These are phyloP conservation scores for Hydropsyche betteni DNA, from an alignment of 2,888 invertebrate species.

Conservation along the genomic window DNA sequence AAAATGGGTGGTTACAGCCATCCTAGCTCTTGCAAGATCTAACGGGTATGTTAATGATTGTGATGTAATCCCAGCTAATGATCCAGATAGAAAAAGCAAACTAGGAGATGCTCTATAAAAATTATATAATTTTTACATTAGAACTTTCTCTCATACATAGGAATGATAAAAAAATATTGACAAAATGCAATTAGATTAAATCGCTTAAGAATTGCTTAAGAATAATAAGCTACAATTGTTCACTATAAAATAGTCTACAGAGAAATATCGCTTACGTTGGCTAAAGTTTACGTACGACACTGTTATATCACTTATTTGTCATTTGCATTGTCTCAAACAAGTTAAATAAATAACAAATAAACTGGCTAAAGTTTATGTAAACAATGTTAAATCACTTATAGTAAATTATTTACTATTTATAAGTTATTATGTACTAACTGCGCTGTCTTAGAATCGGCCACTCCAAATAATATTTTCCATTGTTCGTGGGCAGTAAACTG, in stretches of 20 bases:
- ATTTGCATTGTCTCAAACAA: slow-evolving; percentile 5
- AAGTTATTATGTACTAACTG: slow-evolving; percentile 54
- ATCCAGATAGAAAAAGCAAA: slow-evolving; percentile 85
- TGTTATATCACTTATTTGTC: slow-evolving; percentile 35
- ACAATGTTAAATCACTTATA: no score
- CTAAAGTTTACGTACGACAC: no score
- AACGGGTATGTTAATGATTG: slow-evolving; percentile 95
- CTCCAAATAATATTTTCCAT: slow-evolving; percentile 83
- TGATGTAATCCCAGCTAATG: slow-evolving; percentile 94
- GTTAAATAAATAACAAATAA: slow-evolving; percentile 58
- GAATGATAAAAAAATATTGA: neutral
- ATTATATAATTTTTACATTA: neutral
- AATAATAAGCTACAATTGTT: neutral
- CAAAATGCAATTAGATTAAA: neutral
- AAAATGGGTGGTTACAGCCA: slow-evolving; percentile 90
- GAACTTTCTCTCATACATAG: no score
- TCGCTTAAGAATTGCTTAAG: no score
- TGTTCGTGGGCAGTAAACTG: slow-evolving; percentile 99
- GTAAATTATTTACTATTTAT: no score
- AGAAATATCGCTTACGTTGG: no score
- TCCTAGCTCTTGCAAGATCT: slow-evolving; percentile 94
- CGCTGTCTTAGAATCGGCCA: slow-evolving; percentile 67
- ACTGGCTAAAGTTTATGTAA: slow-evolving; percentile 53
- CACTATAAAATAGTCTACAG: no score
- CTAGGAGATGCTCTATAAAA: slow-evolving; percentile 56